These are phyloP conservation scores for Neoarius graeffei DNA, from an alignment of 2,113 vertebrate species.

Conservation along the genomic window DNA sequence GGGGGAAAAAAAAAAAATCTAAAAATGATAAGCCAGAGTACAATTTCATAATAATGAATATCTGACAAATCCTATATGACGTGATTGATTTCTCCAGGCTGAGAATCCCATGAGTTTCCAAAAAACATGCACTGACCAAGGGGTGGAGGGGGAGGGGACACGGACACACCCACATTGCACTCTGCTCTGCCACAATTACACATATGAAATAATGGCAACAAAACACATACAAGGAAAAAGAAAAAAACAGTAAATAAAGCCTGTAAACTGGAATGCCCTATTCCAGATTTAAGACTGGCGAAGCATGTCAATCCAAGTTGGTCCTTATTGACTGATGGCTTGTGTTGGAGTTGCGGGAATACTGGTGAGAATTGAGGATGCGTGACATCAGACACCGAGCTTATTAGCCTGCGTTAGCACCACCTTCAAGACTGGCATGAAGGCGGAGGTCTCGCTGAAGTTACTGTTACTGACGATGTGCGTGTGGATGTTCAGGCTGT, in stretches of 20 bases:
- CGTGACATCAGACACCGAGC: slow-evolving; percentile 78
- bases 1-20: neutral
- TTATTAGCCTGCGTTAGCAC: slow-evolving; percentile 96
- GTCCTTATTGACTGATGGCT: slow-evolving; percentile 62
- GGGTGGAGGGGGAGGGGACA: neutral
- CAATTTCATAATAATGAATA: slow-evolving; percentile 15
- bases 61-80: slow-evolving; percentile 8
- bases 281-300: slow-evolving; percentile 45
- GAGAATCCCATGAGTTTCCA: slow-evolving; percentile 2
- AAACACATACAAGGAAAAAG: slow-evolving; percentile 37
- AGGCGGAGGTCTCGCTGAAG: slow-evolving; percentile 98
- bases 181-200: slow-evolving; percentile 64
- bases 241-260: slow-evolving; percentile 24
- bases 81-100: neutral
- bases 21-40: slow-evolving; percentile 23
- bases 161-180: slow-evolving; percentile 59
- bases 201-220: slow-evolving; percentile 43
- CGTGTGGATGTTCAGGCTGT: slow-evolving; percentile 90
- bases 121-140: slow-evolving; percentile 55
- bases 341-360: slow-evolving; percentile 57
- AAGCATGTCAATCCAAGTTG: slow-evolving; percentile 36
- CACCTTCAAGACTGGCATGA: slow-evolving; percentile 97
- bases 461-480: slow-evolving; percentile 97
- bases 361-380: slow-evolving; percentile 42
- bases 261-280: slow-evolving; percentile 41